Evolutionary conservation across 2,113 vertebrate species (phyloP), one percentile per base, ranked within the genome.

Genomic region (Oncorhynchus mykiss): DNA sequence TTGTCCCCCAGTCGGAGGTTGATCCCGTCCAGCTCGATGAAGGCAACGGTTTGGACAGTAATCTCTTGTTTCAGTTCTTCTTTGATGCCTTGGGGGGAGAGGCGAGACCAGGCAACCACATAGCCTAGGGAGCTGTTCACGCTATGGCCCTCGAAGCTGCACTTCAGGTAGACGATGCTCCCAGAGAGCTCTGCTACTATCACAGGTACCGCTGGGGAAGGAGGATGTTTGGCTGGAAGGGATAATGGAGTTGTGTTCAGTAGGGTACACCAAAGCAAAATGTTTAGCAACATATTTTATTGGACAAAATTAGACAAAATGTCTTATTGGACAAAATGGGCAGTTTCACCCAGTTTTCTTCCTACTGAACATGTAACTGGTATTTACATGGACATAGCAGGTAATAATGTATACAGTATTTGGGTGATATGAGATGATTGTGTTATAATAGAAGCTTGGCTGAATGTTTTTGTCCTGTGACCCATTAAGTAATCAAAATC

Each of bases 11-110:
- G 93, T 77, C 94, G 93, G 29, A 98, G 25, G 62, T 95, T 97
- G 86, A 97, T 93, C 8, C 96, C 96, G 62, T 98, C 96, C 81
- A 98, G 80, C 81, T 99, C 96, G n/a, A 97, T 93, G 29, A 93
- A 85, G 51, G 95, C 94, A 39, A 92, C 91, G 0, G 88, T 81
- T 81, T 90, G 93, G 80, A 97, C 71, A 51, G 94, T 91, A 76
- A 91, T 96, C 88, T 98, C 96, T 73, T 72, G 91, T 60, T 89
- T 95, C 68, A 97, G 92, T 68, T 98, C 94, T 84, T 98, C 96
- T 85, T 89, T 95, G 78, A 81, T 67, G 76, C 94, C 94, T 71
- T 92, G 91, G 57, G 93, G 81, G 25, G 93, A 95, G 81, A 96
- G 89, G 71, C 95, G 94, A 51, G 93, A 94, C 96, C 97, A 99